Evolutionary conservation across 2,888 invertebrate species (phyloP).

Genomic region (Lepidocyrtinus sp.): DNA sequence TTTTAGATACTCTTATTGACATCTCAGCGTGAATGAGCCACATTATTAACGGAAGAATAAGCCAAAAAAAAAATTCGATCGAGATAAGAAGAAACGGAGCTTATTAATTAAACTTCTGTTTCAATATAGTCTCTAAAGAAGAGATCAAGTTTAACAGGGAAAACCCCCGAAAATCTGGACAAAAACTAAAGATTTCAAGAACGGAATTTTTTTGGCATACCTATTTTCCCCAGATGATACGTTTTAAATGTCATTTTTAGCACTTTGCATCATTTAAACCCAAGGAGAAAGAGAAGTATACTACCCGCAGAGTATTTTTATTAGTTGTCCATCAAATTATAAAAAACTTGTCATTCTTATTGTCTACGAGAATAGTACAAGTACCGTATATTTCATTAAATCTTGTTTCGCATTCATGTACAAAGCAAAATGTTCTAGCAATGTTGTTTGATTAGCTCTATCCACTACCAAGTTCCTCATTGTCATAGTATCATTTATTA

Average conservation of each 20-base stretch:
- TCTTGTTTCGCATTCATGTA: too few relatives aligned
- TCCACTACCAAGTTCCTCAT: background rate
- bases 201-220: too few relatives aligned
- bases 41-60: slow-evolving; percentile 52
- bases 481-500: slow-evolving; percentile 30
- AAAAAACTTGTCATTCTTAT: slow-evolving; percentile 24
- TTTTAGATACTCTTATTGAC: background rate
- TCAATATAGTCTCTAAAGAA: too few relatives aligned
- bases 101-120: slow-evolving; percentile 40
- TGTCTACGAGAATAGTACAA: background rate
- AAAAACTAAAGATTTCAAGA: too few relatives aligned
- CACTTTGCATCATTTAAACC: background rate
- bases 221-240: too few relatives aligned
- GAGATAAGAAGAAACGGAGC: slow-evolving; percentile 29
- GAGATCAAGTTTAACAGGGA: too few relatives aligned
- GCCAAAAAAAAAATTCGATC: slow-evolving; percentile 45
- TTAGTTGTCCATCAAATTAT: slow-evolving; percentile 28
- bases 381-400: slow-evolving; percentile 1
- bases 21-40: slow-evolving; percentile 52
- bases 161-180: too few relatives aligned
- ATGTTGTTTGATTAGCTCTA: slow-evolving; percentile 13
- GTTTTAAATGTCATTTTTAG: background rate
- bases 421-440: too few relatives aligned
- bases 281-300: background rate
- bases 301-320: slow-evolving; percentile 21